These are phyloP conservation scores for Caenorhabditis sp. DNA, from an alignment of 2,888 invertebrate species.

Conservation along the genomic window DNA sequence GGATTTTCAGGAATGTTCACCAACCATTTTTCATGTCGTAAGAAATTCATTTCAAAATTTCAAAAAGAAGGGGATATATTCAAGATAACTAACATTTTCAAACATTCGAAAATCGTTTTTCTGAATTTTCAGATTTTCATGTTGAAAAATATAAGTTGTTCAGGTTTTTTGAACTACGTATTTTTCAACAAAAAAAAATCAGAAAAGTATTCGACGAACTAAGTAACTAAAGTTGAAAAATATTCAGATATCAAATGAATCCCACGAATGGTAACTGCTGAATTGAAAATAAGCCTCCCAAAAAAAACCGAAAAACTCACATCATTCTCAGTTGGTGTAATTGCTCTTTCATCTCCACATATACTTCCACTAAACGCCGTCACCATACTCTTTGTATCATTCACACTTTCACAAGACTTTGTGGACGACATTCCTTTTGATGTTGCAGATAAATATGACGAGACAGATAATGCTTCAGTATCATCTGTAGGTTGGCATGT, in stretches of 20 bases:
- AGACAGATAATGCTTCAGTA: slow-evolving; percentile 58
- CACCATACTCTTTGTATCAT: slow-evolving; percentile 54
- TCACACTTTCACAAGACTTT: slow-evolving; percentile 64
- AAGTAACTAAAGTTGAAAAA: too few relatives aligned
- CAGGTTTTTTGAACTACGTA: too few relatives aligned
- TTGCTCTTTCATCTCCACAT: slow-evolving; percentile 60
- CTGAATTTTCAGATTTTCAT: too few relatives aligned
- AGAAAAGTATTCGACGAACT: neutral
- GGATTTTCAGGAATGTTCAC: too few relatives aligned
- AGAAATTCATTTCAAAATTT: neutral
- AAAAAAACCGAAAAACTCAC: slow-evolving; percentile 23
- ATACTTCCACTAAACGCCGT: slow-evolving; percentile 55
- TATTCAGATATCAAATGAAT: too few relatives aligned
- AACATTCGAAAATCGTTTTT: too few relatives aligned
- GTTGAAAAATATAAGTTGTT: too few relatives aligned
- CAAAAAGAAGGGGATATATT: too few relatives aligned
- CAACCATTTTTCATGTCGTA: neutral
- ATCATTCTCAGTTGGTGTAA: slow-evolving; percentile 65
- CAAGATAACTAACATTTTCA: too few relatives aligned
- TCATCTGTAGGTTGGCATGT: slow-evolving; percentile 43
- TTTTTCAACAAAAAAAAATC: neutral
- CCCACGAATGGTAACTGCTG: too few relatives aligned
- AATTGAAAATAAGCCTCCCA: neutral
- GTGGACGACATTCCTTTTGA: slow-evolving; percentile 65
- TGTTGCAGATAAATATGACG: slow-evolving; percentile 68